These are phyloP conservation scores for Luehdorfia chinensis DNA, from an alignment of 1,140 invertebrate genomes.

Conservation along the genomic window DNA sequence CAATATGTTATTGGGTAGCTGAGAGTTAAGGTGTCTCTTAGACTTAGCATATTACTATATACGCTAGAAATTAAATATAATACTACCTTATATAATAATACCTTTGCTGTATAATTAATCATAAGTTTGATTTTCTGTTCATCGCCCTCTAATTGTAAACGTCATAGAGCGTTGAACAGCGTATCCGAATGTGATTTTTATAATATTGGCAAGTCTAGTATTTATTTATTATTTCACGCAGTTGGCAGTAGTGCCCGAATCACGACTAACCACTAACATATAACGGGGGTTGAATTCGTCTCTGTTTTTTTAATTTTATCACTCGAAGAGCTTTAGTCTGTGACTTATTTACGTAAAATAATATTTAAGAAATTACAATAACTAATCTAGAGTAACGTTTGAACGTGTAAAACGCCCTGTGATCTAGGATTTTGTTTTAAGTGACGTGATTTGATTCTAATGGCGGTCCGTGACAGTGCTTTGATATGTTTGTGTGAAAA, in stretches of 20 bases:
- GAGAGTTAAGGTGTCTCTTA: no score
- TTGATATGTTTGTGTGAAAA: conserved; percentile 51
- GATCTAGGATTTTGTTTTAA: conserved; percentile 32
- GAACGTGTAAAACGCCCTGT: conserved; percentile 22
- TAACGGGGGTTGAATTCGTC: conserved; percentile 52
- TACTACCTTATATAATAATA: no score
- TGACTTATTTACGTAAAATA: conserved; percentile 51
- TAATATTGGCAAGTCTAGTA: conserved; percentile 39
- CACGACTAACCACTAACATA: conserved; percentile 32
- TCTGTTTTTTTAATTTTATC: conserved; percentile 41
- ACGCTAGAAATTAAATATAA: conserved; percentile 13
- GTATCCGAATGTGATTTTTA: conserved; percentile 10
- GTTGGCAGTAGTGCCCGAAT: conserved; percentile 56
- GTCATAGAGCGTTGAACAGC: background rate
- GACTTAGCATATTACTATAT: conserved; percentile 11
- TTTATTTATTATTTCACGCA: conserved; percentile 53
- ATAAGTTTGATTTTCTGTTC: no score
- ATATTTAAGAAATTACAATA: conserved; percentile 21
- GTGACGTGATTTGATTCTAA: conserved; percentile 46
- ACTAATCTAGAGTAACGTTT: conserved; percentile 19
- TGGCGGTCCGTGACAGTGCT: conserved; percentile 40
- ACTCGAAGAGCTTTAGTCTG: conserved; percentile 42
- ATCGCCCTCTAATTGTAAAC: no score
- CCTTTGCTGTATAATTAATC: no score
- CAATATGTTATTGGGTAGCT: no score